Conservation (phyloP, 2,888 invertebrate genomes). For the Eudasyphora cyanicolor region DNA sequence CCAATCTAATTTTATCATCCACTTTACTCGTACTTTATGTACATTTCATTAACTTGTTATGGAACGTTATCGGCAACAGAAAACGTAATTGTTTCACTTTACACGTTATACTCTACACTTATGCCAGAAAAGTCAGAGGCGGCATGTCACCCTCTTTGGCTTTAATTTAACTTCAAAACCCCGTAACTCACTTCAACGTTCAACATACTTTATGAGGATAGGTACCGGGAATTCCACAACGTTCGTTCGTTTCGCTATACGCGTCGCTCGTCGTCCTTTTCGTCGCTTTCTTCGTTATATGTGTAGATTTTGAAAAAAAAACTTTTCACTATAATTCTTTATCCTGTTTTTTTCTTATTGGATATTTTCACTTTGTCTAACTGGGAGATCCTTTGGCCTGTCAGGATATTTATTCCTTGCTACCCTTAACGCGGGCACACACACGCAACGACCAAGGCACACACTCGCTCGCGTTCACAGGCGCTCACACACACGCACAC, state of each 20-base stretch:
- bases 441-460: too few relatives aligned
- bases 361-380: constrained; percentile 32
- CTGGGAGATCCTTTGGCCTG: constrained; percentile 21
- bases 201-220: constrained; percentile 43
- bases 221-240: constrained; percentile 62
- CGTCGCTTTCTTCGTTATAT: constrained; percentile 50
- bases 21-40: constrained; percentile 49
- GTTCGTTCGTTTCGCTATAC: constrained; percentile 60
- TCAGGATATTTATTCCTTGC: constrained; percentile 3
- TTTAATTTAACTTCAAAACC: constrained; percentile 16
- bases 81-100: constrained; percentile 46
- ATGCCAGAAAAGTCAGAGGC: not conserved
- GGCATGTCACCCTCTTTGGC: constrained; percentile 45
- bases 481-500: constrained; percentile 25
- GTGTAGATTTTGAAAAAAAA: not conserved
- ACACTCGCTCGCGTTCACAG: not conserved
- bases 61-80: constrained; percentile 37
- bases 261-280: constrained; percentile 24
- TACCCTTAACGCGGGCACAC: constrained; percentile 34
- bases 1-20: not conserved
- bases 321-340: constrained; percentile 36
- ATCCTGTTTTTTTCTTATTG: constrained; percentile 43
- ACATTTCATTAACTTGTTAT: constrained; percentile 53
- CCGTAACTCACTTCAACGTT: constrained; percentile 16
- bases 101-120: constrained; percentile 43